These are phyloP conservation scores for Fringilla coelebs DNA, from an alignment of 2,797 vertebrate genomes.

Conservation along the genomic window DNA sequence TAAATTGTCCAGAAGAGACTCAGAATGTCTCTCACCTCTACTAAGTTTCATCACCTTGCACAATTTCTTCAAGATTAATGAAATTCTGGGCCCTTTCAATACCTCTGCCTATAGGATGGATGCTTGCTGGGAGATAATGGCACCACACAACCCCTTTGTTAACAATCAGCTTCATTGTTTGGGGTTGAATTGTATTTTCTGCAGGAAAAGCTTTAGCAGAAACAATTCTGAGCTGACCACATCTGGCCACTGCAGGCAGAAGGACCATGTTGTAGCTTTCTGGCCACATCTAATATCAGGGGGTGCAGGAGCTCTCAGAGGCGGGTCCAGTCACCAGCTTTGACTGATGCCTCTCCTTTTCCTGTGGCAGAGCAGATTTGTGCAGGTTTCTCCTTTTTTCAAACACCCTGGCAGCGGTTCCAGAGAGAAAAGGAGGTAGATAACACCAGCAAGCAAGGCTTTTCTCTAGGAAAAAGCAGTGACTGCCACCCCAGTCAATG, in stretches of 20 bases:
- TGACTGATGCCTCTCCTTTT: background rate
- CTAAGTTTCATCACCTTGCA: background rate
- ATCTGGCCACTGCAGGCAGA: background rate
- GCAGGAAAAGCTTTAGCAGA: background rate
- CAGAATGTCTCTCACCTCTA: background rate
- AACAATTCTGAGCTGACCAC: background rate
- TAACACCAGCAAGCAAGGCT: background rate
- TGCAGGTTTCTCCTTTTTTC: background rate
- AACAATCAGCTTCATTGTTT: background rate
- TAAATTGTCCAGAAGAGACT: background rate
- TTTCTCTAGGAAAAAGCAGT: background rate
- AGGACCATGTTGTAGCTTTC: background rate
- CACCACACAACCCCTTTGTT: background rate
- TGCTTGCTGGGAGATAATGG: background rate
- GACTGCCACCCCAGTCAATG: background rate
- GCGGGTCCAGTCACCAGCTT: background rate
- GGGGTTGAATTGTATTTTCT: background rate
- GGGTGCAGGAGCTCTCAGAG: background rate
- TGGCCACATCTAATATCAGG: background rate
- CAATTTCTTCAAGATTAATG: background rate
- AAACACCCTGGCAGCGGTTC: background rate
- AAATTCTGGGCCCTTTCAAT: background rate
- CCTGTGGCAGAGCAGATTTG: background rate
- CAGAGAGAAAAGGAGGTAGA: background rate
- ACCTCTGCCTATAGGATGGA: background rate